A percentile compares a stretch with the other conserved stretches of the same genome.
These are phyloP conservation scores for Cairina moschata DNA, from an alignment of 2,113 vertebrate genomes.

Conservation along the genomic window DNA sequence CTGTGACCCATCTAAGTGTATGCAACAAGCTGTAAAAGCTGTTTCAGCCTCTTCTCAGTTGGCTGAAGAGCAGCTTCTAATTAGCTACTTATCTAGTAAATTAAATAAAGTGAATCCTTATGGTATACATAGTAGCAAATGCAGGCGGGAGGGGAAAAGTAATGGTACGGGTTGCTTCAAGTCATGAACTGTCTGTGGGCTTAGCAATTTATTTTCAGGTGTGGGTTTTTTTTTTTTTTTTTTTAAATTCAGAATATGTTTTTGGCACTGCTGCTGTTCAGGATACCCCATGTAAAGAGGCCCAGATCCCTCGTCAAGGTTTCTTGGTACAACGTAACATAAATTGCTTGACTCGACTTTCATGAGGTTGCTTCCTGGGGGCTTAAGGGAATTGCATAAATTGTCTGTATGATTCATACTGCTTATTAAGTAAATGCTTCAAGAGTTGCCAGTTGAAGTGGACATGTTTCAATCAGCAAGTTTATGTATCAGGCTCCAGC, in stretches of 20 bases:
- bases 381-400: not conserved
- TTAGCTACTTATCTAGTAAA: not conserved
- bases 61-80: not conserved
- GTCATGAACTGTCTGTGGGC: not conserved
- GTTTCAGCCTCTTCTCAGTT: not conserved
- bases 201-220: not conserved
- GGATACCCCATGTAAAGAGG: not conserved
- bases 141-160: not conserved
- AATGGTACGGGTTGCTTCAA: not conserved
- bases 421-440: conserved; percentile 20
- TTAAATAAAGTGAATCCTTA: not conserved
- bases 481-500: not conserved
- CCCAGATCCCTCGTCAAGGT: not conserved
- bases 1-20: not conserved
- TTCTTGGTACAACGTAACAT: accelerated
- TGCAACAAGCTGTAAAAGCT: not conserved
- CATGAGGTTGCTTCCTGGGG: not conserved
- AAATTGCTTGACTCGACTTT: accelerated
- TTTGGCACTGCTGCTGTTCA: not conserved
- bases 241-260: not conserved
- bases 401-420: not conserved
- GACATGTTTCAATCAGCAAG: not conserved
- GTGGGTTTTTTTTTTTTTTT: not conserved
- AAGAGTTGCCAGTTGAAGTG: not conserved
- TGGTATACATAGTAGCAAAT: not conserved